These are phyloP conservation scores for Hypomecis punctinalis DNA, from an alignment of 2,888 invertebrate species.

Conservation along the genomic window DNA sequence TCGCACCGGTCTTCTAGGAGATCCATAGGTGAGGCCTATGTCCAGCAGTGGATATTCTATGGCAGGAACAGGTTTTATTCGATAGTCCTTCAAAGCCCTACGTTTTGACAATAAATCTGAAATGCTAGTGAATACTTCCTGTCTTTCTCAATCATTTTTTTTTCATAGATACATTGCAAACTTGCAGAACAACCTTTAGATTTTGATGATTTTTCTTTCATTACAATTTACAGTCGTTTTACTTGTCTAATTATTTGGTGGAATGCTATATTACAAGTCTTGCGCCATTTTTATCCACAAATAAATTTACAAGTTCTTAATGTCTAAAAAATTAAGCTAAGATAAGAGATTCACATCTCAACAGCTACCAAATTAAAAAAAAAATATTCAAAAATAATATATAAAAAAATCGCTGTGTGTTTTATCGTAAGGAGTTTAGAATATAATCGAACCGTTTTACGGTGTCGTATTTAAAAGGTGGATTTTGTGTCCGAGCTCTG, in stretches of 20 bases:
- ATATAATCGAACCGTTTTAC: too few species aligned
- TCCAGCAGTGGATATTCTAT: too few species aligned
- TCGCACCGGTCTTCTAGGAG: too few species aligned
- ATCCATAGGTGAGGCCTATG: too few species aligned
- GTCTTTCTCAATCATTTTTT: too few species aligned
- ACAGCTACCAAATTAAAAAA: slow-evolving; percentile 8
- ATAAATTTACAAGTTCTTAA: slow-evolving; percentile 15
- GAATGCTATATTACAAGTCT: slow-evolving; percentile 54
- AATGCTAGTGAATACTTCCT: too few species aligned
- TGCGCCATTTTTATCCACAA: slow-evolving; percentile 23
- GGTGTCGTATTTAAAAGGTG: too few species aligned
- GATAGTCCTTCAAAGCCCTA: too few species aligned
- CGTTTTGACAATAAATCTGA: too few species aligned
- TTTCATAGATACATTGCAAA: too few species aligned
- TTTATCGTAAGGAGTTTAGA: not conserved
- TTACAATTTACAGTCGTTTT: slow-evolving; percentile 41
- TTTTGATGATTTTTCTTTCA: slow-evolving; percentile 17
- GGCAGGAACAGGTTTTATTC: too few species aligned
- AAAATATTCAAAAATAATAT: not conserved
- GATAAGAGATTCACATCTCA: not conserved
- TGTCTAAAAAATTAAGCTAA: slow-evolving; percentile 13
- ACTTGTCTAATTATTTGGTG: slow-evolving; percentile 55
- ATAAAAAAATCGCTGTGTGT: not conserved
- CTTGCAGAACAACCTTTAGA: not conserved
- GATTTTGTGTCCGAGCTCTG: too few species aligned